Evolutionary conservation across 2,113 vertebrate genomes (phyloP).

Genomic region (Hemicordylus capensis): DNA sequence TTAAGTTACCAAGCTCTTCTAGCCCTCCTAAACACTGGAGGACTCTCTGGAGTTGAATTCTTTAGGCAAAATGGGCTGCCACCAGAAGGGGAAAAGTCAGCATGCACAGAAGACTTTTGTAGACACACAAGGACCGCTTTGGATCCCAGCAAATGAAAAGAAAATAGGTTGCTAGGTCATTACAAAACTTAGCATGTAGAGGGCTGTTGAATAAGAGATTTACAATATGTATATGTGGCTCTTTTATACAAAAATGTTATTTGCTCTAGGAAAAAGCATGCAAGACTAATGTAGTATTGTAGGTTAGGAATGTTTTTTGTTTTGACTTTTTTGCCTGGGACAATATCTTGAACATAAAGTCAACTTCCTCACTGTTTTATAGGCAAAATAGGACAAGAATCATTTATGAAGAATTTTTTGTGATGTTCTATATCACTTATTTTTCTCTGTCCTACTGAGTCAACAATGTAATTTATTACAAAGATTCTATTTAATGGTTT

Average conservation of each 20-base stretch:
- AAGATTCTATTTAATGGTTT: constrained; percentile 64
- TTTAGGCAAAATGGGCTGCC: not conserved
- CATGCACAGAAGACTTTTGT: not conserved
- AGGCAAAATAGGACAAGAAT: not conserved
- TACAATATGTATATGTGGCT: not conserved
- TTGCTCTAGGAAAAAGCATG: not conserved
- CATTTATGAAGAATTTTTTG: not conserved
- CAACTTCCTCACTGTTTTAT: not conserved
- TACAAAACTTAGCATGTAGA: not conserved
- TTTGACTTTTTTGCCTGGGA: not conserved
- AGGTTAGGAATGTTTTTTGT: not conserved
- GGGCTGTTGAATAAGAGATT: not conserved
- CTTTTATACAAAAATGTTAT: not conserved
- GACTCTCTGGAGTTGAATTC: not conserved
- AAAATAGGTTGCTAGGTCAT: not conserved
- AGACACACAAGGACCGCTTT: not conserved
- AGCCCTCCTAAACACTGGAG: too few relatives aligned
- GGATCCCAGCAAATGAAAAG: not conserved
- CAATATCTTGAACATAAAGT: not conserved
- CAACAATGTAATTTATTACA: constrained; percentile 65
- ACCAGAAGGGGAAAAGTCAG: not conserved
- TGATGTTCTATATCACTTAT: not conserved
- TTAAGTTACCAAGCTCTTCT: too few relatives aligned
- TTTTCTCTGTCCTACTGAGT: constrained; percentile 36
- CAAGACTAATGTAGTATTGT: not conserved